Conservation (phyloP, 2,113 vertebrate species). For the Chloropsis cyanopogon region DNA sequence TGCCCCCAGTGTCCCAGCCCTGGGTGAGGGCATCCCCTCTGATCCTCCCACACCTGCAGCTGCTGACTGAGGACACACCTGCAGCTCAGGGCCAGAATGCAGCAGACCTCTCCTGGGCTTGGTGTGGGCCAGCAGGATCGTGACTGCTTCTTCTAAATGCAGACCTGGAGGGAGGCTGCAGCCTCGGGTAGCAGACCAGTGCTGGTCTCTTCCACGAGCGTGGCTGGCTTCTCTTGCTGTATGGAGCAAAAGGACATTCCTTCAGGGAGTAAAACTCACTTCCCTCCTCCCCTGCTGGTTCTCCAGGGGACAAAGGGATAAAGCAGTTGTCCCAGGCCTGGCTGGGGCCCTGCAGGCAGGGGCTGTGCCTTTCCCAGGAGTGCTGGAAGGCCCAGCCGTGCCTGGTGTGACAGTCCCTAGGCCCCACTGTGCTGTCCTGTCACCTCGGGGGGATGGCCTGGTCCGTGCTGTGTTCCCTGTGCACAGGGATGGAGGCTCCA, state of each 20-base stretch:
- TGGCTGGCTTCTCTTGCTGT: neutral
- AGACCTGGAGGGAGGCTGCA: neutral
- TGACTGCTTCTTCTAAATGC: too few species aligned
- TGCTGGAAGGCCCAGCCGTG: neutral
- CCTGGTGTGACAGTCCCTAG: neutral
- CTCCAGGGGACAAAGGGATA: too few species aligned
- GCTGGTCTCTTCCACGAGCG: neutral
- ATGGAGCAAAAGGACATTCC: neutral
- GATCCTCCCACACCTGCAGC: neutral
- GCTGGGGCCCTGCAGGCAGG: neutral
- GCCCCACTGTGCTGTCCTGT: neutral
- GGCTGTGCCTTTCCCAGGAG: neutral
- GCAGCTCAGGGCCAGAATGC: neutral
- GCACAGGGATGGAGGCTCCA: neutral
- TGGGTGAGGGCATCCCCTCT: neutral
- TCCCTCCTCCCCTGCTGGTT: neutral
- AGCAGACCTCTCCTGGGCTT: neutral
- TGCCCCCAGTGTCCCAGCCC: rapidly evolving
- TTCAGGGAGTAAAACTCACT: neutral
- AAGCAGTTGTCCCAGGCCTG: neutral
- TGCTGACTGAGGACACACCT: neutral
- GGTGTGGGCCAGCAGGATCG: neutral
- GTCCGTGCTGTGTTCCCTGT: rapidly evolving
- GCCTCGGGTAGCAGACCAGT: neutral
- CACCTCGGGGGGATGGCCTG: neutral